Percentiles rank a stretch among this genome's conserved stretches.
phyloP scores from a whole-genome alignment of 2,797 vertebrate genomes.

The Semaprochilodus insignis region DNA sequence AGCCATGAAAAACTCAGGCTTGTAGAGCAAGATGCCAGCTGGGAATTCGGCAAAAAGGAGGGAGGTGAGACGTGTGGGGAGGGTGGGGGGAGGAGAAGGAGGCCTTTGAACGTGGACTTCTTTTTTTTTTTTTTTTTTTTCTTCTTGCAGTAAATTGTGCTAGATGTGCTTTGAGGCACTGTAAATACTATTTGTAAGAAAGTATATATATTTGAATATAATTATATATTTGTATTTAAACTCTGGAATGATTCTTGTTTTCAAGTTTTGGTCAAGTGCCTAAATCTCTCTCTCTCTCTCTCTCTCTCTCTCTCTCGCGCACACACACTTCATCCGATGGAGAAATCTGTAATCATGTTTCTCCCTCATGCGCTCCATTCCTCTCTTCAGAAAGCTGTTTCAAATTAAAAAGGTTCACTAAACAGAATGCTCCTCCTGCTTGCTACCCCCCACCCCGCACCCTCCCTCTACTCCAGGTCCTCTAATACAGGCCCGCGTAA shows the following conservation, averaged over 20 bases:
- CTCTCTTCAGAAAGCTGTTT: slow-evolving; percentile 62
- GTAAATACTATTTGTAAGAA: slow-evolving; percentile 94
- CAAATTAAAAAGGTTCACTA: slow-evolving; percentile 49
- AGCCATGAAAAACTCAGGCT: slow-evolving; percentile 69
- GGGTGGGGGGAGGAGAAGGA: slow-evolving; percentile 36
- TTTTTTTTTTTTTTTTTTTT: slow-evolving; percentile 55
- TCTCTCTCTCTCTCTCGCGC: neutral
- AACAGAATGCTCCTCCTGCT: slow-evolving; percentile 27
- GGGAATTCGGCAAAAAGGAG: slow-evolving; percentile 49
- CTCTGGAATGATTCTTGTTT: slow-evolving; percentile 48
- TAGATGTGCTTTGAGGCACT: slow-evolving; percentile 81
- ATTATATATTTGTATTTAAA: slow-evolving; percentile 95
- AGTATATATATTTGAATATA: slow-evolving; percentile 72
- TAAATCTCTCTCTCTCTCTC: neutral
- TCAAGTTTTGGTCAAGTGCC: slow-evolving; percentile 12
- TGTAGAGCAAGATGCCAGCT: slow-evolving; percentile 69
- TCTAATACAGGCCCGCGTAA: neutral
- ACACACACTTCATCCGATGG: slow-evolving; percentile 9
- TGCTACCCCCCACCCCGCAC: neutral
- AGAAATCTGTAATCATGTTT: slow-evolving; percentile 59
- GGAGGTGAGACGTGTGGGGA: slow-evolving; percentile 13
- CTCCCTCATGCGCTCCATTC: slow-evolving; percentile 24
- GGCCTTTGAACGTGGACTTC: slow-evolving; percentile 38
- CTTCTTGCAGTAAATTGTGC: slow-evolving; percentile 68
- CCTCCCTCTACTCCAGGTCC: neutral